Evolutionary conservation across 2,888 invertebrate genomes (phyloP).

Genomic region (Neoascia interrupta): DNA sequence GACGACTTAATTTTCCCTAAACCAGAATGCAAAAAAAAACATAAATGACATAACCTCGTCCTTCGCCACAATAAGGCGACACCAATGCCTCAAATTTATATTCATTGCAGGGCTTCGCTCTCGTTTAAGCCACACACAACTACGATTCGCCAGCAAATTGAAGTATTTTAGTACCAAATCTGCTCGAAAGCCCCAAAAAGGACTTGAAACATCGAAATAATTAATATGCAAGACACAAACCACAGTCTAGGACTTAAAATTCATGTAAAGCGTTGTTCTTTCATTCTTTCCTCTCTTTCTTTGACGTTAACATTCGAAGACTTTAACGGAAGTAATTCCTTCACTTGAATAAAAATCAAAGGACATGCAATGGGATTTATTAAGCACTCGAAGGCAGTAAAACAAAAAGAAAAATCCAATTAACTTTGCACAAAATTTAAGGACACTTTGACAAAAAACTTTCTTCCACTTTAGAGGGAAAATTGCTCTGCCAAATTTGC

Average conservation of each 20-base stretch:
- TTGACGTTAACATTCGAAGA: neutral
- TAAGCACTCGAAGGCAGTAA: neutral
- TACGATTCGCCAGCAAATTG: slow-evolving; percentile 12
- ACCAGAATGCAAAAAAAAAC: neutral
- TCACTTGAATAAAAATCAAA: neutral
- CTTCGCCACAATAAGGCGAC: neutral
- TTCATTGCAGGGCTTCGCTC: slow-evolving; percentile 17
- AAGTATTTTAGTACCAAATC: slow-evolving; percentile 31
- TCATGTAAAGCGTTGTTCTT: too few relatives aligned
- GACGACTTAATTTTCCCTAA: neutral
- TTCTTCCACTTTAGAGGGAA: too few relatives aligned
- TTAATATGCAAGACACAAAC: slow-evolving; percentile 36
- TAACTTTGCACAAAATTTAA: neutral
- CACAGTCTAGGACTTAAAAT: slow-evolving; percentile 16
- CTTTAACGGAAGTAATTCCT: neutral
- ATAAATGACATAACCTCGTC: neutral
- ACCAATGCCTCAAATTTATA: slow-evolving; percentile 17
- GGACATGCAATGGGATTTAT: neutral
- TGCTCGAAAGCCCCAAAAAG: neutral
- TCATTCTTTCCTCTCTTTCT: neutral
- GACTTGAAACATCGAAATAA: slow-evolving; percentile 14
- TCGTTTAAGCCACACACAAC: slow-evolving; percentile 12
- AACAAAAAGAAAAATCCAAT: slow-evolving; percentile 9
- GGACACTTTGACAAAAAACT: neutral
- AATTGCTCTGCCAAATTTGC: too few relatives aligned